Base-by-base conservation (phyloP, 2,797 vertebrate genomes). In the Enteromius unitaeniatus region DNA sequence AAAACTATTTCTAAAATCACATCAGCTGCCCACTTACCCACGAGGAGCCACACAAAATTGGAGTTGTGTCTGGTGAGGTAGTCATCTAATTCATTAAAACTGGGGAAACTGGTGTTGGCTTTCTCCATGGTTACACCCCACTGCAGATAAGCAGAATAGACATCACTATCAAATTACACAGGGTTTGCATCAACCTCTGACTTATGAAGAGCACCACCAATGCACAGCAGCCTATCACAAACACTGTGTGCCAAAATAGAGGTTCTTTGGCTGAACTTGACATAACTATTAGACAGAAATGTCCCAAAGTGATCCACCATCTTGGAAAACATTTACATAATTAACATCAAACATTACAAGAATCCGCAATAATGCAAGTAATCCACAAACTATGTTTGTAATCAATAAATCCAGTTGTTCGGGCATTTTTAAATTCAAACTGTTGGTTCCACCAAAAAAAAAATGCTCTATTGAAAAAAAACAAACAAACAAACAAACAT, bases 21-120 rank as follows among this genome's bases (percentile, higher is more conserved):
- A 64, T 75, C n/a, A 53, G 88, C 77, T 26, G 17, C 4, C 76
- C n/a, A 93, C 97, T 96, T 92, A 99, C 98, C 98, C 89, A 99
- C 97, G 64, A 99, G 96, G 7, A 99, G 96, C 98, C 97, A 99
- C 88, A 98, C 97, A 88, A 99, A 96, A 88, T 97, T 99, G 13
- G 98, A 99, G 93, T 99, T 93, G 87, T 96, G 98, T 86, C 97
- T 95, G 89, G 74, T 96, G 8, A 99, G 96, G 91, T 96, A 99
- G 64, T 95, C 91, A 91, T 99, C 97, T 90, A 99, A 84, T 8
- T 98, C 96, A 0, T 88, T 95, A 1, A 96, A 92, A 92, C 94
- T 97, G 68, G 96, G 96, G 86, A 96, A 93, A 89, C 95, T 97
- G 34, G 96, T 96, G 92, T 98, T 99, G 91, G 95, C 95, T 82